Evolutionary conservation across 2,888 invertebrate species (phyloP).

Genomic region (Pachydiplax longipennis): DNA sequence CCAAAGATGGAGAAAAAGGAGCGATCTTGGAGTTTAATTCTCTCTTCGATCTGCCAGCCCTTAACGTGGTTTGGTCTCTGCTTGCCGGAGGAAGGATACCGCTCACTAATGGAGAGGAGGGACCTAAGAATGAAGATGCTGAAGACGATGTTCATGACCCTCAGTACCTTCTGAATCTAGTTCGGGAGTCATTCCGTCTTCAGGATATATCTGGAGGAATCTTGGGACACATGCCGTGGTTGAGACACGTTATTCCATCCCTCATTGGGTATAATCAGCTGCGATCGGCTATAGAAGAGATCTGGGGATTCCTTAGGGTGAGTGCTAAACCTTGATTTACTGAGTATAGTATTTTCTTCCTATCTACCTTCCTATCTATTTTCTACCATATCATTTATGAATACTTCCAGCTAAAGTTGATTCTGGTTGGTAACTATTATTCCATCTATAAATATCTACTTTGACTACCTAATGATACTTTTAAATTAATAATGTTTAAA

Average conservation of each 20-base stretch:
- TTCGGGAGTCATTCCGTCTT: constrained; percentile 12
- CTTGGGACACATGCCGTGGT: constrained; percentile 68
- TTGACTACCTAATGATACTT: too few species aligned
- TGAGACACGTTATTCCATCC: constrained; percentile 69
- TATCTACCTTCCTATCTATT: too few species aligned
- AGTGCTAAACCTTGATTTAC: background rate
- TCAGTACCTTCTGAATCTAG: constrained; percentile 17
- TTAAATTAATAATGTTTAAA: too few species aligned
- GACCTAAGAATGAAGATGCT: background rate
- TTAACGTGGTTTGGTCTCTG: constrained; percentile 38
- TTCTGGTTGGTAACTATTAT: too few species aligned
- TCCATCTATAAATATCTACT: too few species aligned
- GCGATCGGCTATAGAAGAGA: constrained; percentile 63
- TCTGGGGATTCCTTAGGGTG: constrained; percentile 65
- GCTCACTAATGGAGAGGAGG: background rate
- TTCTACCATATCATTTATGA: background rate
- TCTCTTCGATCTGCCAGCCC: constrained; percentile 25
- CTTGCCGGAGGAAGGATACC: constrained; percentile 27
- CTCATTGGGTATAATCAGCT: constrained; percentile 69
- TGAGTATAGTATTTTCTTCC: background rate
- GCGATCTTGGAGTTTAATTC: background rate
- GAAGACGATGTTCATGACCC: background rate
- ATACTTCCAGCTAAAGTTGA: too few species aligned
- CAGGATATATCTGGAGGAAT: constrained; percentile 66
- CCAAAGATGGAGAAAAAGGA: background rate